Conservation (phyloP, 2,888 invertebrate species). For the Fragum sueziense region DNA sequence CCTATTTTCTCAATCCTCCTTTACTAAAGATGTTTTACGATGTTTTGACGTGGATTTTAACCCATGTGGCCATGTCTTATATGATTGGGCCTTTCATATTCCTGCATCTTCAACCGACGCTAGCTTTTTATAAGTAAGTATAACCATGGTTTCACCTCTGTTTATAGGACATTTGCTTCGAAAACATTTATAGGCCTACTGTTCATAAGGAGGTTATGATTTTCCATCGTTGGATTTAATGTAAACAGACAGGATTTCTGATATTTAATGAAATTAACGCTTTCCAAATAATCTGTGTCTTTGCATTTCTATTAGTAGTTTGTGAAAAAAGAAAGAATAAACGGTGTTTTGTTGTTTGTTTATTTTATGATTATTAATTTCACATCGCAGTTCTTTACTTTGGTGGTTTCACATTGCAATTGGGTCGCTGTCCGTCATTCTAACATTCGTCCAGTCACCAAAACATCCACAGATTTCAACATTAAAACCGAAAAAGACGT, state of each 20-base stretch:
- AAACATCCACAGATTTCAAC: not conserved
- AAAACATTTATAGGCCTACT: not conserved
- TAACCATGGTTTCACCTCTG: not conserved
- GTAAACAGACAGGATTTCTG: not conserved
- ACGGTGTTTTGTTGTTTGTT: no score
- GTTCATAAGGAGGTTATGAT: no score
- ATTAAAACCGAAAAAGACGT: not conserved
- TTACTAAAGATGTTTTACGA: conserved; percentile 62
- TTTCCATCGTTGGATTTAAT: not conserved
- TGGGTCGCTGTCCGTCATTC: conserved; percentile 14
- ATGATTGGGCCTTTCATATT: conserved; percentile 71
- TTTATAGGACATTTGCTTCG: not conserved
- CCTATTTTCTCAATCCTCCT: conserved; percentile 86
- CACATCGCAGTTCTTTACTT: conserved; percentile 40
- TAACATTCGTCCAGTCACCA: conserved; percentile 42
- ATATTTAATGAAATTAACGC: not conserved
- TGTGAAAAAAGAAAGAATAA: not conserved
- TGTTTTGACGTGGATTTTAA: conserved; percentile 67
- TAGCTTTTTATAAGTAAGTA: conserved; percentile 32
- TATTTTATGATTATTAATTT: not conserved
- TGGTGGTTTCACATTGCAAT: conserved; percentile 43
- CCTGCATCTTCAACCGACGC: conserved; percentile 59
- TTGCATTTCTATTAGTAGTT: not conserved
- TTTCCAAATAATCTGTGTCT: not conserved
- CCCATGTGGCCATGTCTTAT: conserved; percentile 69